Evolutionary conservation across 2,888 invertebrate genomes (phyloP), one percentile per base, ranked within the genome.

Genomic region (Pycnomerus fuliginosus): DNA sequence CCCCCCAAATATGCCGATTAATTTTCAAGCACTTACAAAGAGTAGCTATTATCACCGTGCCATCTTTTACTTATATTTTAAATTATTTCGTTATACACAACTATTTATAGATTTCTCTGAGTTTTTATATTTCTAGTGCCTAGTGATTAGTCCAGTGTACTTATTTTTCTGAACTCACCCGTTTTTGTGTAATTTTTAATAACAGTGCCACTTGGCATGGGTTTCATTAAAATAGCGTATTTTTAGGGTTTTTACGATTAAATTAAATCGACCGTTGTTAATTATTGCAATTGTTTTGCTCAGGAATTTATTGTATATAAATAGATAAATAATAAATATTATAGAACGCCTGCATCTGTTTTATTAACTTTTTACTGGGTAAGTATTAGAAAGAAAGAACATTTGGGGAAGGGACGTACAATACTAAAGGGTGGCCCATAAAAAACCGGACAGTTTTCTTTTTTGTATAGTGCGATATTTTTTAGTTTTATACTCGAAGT

Each of bases 261-360:
- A 37, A 56, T 44, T 50, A 44, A 45, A 51, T 45, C n/a, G 46
- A 50, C 40, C 48, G 55, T 58, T 60, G 61, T 60, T 58, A 58
- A 53, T 49, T 48, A 56, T 43, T 62, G 64, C 64, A 67, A 64
- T 65, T 65, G 61, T 64, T 61, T 67, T 68, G 67, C 67, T 68
- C 68, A 68, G 67, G 68, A 67, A 68, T 61, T 61, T 62, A 61
- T 61, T 64, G 62, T 64, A 62, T 53, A 62, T 58, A 62, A 62
- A 53, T 38, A 44, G 39, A 44, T 32, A 32, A 28, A 31, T 14
- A 28, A 3, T 8, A n/a, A n/a, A n/a, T n/a, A n/a, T n/a, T n/a
- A n/a, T n/a, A n/a, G n/a, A n/a, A n/a, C n/a, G n/a, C n/a, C n/a
- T n/a, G n/a, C n/a, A n/a, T n/a, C n/a, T n/a, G n/a, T n/a, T n/a